Evolutionary conservation across 2,888 invertebrate species (phyloP).

Genomic region (Trachelus iudaicus): DNA sequence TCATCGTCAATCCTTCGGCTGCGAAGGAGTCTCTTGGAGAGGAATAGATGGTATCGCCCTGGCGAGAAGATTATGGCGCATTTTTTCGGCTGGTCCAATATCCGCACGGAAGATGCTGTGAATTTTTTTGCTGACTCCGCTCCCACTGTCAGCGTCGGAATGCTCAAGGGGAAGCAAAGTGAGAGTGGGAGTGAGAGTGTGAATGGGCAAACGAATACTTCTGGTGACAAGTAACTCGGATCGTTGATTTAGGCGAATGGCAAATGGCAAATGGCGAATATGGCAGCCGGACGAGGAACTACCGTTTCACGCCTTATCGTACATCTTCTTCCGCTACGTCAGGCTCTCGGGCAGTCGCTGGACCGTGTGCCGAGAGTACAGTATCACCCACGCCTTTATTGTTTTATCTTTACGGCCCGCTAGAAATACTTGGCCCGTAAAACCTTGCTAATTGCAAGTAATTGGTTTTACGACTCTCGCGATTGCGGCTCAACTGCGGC

Average conservation of each 20-base stretch:
- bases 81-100: too few species aligned
- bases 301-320: conserved; percentile 1
- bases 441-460: conserved; percentile 29
- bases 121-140: too few species aligned
- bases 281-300: conserved; percentile 10
- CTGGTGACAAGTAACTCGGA: conserved; percentile 8
- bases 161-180: too few species aligned
- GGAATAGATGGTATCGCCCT: too few species aligned
- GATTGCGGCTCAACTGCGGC: too few species aligned
- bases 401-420: conserved; percentile 31
- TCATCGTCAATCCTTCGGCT: conserved; percentile 28
- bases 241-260: conserved; percentile 32
- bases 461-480: conserved; percentile 23
- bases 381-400: conserved; percentile 18
- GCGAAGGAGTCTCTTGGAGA: conserved; percentile 21
- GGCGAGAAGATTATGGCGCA: too few species aligned
- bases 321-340: background rate
- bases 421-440: conserved; percentile 20
- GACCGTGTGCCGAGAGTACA: background rate
- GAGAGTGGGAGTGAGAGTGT: too few species aligned
- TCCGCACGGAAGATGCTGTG: too few species aligned
- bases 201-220: too few species aligned
- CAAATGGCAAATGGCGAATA: conserved; percentile 14
- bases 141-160: too few species aligned
- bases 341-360: background rate